Conservation (phyloP, 2,113 vertebrate species). For the Lepus europaeus region DNA sequence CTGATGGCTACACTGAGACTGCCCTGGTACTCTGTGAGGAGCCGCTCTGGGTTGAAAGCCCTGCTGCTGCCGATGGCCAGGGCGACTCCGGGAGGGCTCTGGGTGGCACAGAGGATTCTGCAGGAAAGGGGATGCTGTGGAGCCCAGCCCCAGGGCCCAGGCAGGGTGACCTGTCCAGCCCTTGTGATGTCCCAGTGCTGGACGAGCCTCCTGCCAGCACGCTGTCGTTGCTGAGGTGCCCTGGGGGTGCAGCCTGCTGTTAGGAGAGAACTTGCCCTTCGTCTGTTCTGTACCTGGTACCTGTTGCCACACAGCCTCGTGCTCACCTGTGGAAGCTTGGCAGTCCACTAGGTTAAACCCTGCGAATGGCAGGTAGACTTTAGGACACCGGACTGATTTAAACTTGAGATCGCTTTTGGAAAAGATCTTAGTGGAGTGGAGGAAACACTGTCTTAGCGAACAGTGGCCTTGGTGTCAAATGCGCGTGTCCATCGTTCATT, state of each 20-base stretch:
- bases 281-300: not conserved
- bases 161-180: not conserved
- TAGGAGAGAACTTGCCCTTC: not conserved
- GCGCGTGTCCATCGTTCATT: not conserved
- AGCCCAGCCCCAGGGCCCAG: not conserved
- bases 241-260: not conserved
- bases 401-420: not conserved
- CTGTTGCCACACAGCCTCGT: rapidly evolving
- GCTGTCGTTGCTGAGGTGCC: not conserved
- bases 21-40: not conserved
- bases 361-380: not conserved
- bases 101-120: not conserved
- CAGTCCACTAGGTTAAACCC: not conserved
- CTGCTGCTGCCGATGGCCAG: not conserved
- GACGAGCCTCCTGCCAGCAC: not conserved
- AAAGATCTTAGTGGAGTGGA: not conserved
- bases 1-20: not conserved
- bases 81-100: not conserved
- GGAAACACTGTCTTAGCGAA: not conserved
- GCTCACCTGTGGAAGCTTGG: not conserved
- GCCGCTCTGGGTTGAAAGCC: not conserved
- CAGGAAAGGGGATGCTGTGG: not conserved
- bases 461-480: not conserved
- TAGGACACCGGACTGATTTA: not conserved
- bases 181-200: too few species aligned